Conservation (phyloP, 1,140 invertebrate genomes). For the Sitobion miscanthi region DNA sequence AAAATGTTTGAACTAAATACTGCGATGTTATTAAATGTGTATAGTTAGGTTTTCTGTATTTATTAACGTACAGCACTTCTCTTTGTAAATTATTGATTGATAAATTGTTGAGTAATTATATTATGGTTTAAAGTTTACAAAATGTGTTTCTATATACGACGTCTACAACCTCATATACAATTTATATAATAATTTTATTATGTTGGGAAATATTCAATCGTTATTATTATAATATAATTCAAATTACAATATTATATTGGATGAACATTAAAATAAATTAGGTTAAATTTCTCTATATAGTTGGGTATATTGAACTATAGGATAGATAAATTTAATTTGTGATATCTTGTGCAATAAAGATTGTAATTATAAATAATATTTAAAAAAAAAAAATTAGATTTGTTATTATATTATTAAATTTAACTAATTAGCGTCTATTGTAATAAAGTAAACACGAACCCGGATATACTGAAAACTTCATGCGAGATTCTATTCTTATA, state of each 20-base stretch:
- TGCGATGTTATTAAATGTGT: background rate
- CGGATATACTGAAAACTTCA: conserved; percentile 14
- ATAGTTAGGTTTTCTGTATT: background rate
- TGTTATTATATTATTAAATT: conserved; percentile 9
- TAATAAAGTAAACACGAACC: conserved; percentile 22
- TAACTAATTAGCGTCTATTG: conserved; percentile 7
- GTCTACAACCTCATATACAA: background rate
- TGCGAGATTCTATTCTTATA: background rate
- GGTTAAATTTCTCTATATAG: background rate
- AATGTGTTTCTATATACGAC: background rate
- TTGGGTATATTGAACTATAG: background rate
- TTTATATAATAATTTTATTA: background rate
- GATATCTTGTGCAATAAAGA: background rate
- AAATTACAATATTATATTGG: background rate
- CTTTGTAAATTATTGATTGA: background rate
- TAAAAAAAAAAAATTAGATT: background rate
- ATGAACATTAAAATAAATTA: background rate
- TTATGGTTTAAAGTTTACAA: background rate
- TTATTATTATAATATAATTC: background rate
- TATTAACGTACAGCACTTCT: too few relatives aligned
- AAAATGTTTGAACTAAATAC: background rate
- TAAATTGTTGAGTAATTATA: background rate
- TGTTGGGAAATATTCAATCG: background rate
- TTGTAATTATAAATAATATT: conserved; percentile 10
- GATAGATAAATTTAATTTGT: background rate